These are phyloP conservation scores for Tineola bisselliella DNA, from an alignment of 2,888 invertebrate genomes.

Conservation along the genomic window DNA sequence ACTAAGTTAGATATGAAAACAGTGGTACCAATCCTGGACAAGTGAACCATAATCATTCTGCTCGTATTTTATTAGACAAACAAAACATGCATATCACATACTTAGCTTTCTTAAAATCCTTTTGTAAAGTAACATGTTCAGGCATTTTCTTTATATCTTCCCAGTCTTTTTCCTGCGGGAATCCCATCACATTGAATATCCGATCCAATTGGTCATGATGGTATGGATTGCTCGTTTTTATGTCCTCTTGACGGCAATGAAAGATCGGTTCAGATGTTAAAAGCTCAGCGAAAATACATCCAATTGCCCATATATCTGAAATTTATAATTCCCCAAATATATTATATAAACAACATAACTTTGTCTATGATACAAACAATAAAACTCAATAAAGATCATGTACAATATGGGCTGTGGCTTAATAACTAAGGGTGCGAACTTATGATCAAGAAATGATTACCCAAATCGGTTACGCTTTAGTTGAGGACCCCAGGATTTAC, in stretches of 20 bases:
- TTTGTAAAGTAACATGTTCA: slow-evolving; percentile 92
- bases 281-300: slow-evolving; percentile 99
- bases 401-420: too few relatives aligned
- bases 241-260: slow-evolving; percentile 99
- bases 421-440: too few relatives aligned
- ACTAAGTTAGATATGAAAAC: too few relatives aligned
- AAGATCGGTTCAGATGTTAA: slow-evolving; percentile 99
- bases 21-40: too few relatives aligned
- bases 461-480: too few relatives aligned
- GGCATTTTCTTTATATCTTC: slow-evolving; percentile 99
- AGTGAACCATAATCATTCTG: too few relatives aligned
- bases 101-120: slow-evolving; percentile 96
- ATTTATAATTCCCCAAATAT: slow-evolving; percentile 25
- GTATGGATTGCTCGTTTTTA: slow-evolving; percentile 99
- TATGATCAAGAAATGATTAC: too few relatives aligned
- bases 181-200: slow-evolving; percentile 99
- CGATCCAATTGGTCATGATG: slow-evolving; percentile 98
- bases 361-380: too few relatives aligned
- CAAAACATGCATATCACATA: slow-evolving; percentile 43
- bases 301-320: slow-evolving; percentile 97
- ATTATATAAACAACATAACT: too few relatives aligned
- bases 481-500: too few relatives aligned
- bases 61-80: neutral
- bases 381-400: too few relatives aligned
- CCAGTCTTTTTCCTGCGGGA: slow-evolving; percentile 97